Evolutionary conservation across 2,888 invertebrate species (phyloP).

Genomic region (Xanthostigma xanthostigma): DNA sequence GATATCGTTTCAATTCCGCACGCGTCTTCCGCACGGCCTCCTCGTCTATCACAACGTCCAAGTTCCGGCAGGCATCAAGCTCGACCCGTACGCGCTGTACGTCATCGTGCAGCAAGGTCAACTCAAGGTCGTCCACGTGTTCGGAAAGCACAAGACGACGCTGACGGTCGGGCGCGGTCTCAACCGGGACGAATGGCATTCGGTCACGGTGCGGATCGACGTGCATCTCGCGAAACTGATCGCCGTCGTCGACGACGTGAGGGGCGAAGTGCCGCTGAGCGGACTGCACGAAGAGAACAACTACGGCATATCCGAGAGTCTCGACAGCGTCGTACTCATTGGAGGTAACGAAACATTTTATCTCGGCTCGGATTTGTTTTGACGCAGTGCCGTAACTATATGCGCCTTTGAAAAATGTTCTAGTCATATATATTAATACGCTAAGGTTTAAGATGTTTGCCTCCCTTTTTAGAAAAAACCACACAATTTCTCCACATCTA

Average conservation of each 20-base stretch:
- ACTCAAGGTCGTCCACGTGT: slow-evolving; percentile 81
- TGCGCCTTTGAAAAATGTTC: too few relatives aligned
- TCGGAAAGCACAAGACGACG: slow-evolving; percentile 74
- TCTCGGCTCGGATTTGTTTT: too few relatives aligned
- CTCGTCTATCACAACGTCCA: slow-evolving; percentile 84
- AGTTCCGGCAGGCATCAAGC: slow-evolving; percentile 59
- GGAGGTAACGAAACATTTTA: slow-evolving; percentile 50
- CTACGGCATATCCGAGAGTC: slow-evolving; percentile 74
- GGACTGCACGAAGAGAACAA: slow-evolving; percentile 71
- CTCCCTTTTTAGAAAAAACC: too few relatives aligned
- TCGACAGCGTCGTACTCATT: slow-evolving; percentile 75
- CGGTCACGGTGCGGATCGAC: slow-evolving; percentile 73
- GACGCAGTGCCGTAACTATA: too few relatives aligned
- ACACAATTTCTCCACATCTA: too few relatives aligned
- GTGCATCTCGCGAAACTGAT: slow-evolving; percentile 72
- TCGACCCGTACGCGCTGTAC: slow-evolving; percentile 80
- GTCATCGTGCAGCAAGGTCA: slow-evolving; percentile 86
- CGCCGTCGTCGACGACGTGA: slow-evolving; percentile 71
- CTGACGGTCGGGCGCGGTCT: slow-evolving; percentile 75
- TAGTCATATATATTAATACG: too few relatives aligned
- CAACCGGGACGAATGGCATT: slow-evolving; percentile 83
- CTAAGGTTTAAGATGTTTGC: too few relatives aligned
- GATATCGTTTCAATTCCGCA: slow-evolving; percentile 79
- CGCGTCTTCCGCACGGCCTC: slow-evolving; percentile 73
- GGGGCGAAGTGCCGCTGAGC: slow-evolving; percentile 67